Percentiles rank a stretch among this genome's conserved stretches.
Evolutionary conservation across 2,113 vertebrate species (phyloP).

Genomic region (Aythya baeri): DNA sequence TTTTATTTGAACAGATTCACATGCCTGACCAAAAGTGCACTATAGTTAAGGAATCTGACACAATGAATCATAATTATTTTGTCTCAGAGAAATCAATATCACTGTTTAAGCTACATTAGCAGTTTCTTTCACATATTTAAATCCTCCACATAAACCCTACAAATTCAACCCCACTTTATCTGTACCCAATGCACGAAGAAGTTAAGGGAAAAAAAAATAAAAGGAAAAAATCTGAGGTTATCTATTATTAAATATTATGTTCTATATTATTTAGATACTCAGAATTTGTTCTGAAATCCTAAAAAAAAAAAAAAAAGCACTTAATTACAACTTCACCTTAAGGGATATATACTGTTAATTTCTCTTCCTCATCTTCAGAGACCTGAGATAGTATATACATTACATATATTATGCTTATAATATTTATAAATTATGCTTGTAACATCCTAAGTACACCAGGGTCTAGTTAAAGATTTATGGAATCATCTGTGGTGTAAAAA

Average conservation of each 20-base stretch:
- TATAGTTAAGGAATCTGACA: neutral
- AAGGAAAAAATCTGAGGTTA: neutral
- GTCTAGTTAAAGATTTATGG: neutral
- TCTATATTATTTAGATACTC: neutral
- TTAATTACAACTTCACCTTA: neutral
- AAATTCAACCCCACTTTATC: neutral
- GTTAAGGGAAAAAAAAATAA: rapidly evolving
- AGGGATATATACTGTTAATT: neutral
- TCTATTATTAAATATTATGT: neutral
- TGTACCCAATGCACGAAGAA: neutral
- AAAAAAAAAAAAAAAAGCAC: neutral
- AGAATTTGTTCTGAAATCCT: neutral
- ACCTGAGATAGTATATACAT: neutral
- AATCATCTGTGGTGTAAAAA: neutral
- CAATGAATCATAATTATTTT: neutral
- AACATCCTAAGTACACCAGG: neutral
- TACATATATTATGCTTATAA: neutral
- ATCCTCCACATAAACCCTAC: neutral
- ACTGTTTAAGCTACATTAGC: rapidly evolving
- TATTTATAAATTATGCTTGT: neutral
- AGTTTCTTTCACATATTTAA: neutral
- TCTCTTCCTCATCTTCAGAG: neutral
- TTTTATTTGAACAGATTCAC: neutral
- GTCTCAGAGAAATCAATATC: neutral
- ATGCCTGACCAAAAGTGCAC: neutral